Percentiles rank a stretch among this genome's conserved stretches.
These are phyloP conservation scores for Geotrupes spiniger DNA, from an alignment of 2,888 invertebrate genomes.

Conservation along the genomic window DNA sequence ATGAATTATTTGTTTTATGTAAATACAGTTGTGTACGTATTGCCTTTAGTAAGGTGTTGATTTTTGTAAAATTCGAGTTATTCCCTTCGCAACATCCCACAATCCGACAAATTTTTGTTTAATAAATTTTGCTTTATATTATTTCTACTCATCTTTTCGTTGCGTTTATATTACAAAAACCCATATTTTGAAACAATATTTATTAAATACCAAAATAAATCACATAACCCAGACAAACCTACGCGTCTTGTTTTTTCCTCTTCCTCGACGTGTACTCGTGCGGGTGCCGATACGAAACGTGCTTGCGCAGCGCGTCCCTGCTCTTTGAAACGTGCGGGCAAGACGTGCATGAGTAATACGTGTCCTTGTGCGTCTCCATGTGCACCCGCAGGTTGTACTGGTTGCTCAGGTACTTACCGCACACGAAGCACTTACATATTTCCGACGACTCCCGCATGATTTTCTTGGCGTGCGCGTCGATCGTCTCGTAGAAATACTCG, in stretches of 20 bases:
- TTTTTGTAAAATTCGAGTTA: no score
- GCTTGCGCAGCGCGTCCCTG: constrained; percentile 82
- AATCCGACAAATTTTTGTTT: no score
- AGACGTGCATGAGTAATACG: constrained; percentile 81
- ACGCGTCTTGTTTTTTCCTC: constrained; percentile 37
- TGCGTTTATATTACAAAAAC: no score
- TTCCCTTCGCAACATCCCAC: no score
- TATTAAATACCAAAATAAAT: no score
- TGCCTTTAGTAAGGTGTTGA: no score
- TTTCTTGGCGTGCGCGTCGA: constrained; percentile 16
- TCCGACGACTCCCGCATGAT: constrained; percentile 37
- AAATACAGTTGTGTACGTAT: no score
- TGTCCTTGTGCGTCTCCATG: constrained; percentile 87
- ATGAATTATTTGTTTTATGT: no score
- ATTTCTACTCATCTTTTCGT: no score
- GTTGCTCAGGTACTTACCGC: constrained; percentile 85
- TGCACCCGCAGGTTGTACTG: constrained; percentile 88
- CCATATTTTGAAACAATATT: no score
- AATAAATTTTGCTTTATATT: no score
- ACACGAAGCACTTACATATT: constrained; percentile 68
- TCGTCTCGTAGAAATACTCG: neutral
- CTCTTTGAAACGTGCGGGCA: constrained; percentile 86
- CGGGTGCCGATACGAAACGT: constrained; percentile 84
- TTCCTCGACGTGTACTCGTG: constrained; percentile 53
- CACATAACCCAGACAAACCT: no score